A percentile compares a stretch with the other conserved stretches of the same genome.
phyloP scores from a whole-genome alignment of 1,140 invertebrate genomes.

The Watersipora subatra region DNA sequence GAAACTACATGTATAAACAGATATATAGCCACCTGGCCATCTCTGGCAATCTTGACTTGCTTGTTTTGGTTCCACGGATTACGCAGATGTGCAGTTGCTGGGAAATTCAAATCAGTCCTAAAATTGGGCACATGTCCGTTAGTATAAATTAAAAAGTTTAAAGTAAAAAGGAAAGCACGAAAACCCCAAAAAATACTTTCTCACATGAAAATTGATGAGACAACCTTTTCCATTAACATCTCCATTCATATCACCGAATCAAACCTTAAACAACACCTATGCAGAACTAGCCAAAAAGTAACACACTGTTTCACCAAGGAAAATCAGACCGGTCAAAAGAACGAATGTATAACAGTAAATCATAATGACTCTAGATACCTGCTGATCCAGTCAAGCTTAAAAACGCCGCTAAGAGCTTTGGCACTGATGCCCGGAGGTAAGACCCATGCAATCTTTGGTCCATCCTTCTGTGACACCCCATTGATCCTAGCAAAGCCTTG shows the following conservation, averaged over 20 bases:
- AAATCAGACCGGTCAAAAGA: too few species aligned
- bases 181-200: neutral
- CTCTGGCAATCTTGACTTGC: slow-evolving; percentile 92
- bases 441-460: slow-evolving; percentile 80
- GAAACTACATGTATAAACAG: slow-evolving; percentile 7
- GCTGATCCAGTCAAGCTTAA: slow-evolving; percentile 91
- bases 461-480: slow-evolving; percentile 73
- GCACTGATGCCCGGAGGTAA: slow-evolving; percentile 82
- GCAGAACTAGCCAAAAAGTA: too few species aligned
- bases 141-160: neutral
- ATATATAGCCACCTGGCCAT: slow-evolving; percentile 58
- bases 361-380: too few species aligned
- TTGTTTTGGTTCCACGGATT: slow-evolving; percentile 98
- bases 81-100: slow-evolving; percentile 77
- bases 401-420: slow-evolving; percentile 83
- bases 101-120: slow-evolving; percentile 81
- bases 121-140: slow-evolving; percentile 8
- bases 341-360: too few species aligned
- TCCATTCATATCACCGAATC: neutral
- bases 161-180: slow-evolving; percentile 2
- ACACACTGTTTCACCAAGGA: too few species aligned
- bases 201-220: neutral
- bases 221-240: neutral
- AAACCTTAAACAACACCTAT: too few species aligned
- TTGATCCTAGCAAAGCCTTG: slow-evolving; percentile 73